Percentiles rank a stretch among this genome's conserved stretches.
Conservation (phyloP, 2,888 invertebrate species). For the Formica aserva region DNA sequence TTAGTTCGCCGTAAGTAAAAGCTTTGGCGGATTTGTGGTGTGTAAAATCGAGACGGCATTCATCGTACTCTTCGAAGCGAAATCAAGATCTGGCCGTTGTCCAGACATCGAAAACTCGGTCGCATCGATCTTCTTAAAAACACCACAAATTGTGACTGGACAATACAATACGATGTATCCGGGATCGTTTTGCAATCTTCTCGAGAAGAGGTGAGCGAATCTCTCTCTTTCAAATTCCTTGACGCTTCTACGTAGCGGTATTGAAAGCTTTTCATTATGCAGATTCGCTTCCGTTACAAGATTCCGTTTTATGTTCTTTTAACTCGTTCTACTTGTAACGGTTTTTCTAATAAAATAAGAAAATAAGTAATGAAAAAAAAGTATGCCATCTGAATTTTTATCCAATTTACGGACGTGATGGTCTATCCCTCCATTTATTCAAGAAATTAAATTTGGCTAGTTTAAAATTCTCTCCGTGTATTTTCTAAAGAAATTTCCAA, state of each 20-base stretch:
- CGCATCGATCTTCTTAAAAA: constrained; percentile 74
- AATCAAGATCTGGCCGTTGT: constrained; percentile 73
- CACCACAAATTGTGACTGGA: constrained; percentile 68
- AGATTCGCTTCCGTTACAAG: constrained; percentile 25
- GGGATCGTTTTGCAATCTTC: constrained; percentile 32
- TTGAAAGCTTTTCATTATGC: constrained; percentile 38
- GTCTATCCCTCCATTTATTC: constrained; percentile 39
- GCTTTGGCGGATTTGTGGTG: constrained; percentile 65
- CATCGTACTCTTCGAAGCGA: constrained; percentile 50
- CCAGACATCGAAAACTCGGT: constrained; percentile 66
- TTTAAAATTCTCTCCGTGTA: constrained; percentile 26
- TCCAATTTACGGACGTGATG: constrained; percentile 2
- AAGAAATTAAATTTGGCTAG: constrained; percentile 33
- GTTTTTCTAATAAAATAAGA: constrained; percentile 47
- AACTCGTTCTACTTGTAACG: constrained; percentile 14
- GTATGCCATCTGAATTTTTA: constrained; percentile 39
- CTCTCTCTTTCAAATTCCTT: constrained; percentile 20
- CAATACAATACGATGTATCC: constrained; percentile 36
- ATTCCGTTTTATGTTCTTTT: constrained; percentile 41
- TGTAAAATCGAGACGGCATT: constrained; percentile 58
- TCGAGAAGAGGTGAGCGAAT: constrained; percentile 9
- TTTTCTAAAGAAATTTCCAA: neutral
- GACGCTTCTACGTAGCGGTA: neutral
- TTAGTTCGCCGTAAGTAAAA: constrained; percentile 63
- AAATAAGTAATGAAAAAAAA: constrained; percentile 40